phyloP scores from a whole-genome alignment of 1,140 invertebrate genomes.

The Triops cancriformis region DNA sequence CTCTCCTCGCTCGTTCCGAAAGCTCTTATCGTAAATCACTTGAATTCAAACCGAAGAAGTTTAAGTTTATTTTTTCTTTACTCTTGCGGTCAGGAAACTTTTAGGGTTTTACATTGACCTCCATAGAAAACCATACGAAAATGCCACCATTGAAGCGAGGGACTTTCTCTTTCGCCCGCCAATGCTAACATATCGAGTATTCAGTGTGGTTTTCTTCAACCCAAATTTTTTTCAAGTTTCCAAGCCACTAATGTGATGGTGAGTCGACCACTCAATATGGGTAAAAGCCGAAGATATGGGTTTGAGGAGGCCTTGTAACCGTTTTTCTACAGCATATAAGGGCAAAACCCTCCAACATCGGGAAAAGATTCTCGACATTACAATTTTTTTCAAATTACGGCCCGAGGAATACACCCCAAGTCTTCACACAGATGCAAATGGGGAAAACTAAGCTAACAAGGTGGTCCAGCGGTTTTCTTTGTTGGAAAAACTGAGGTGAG shows the following conservation, averaged over 20 bases:
- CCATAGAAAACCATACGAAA: background rate
- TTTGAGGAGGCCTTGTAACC: background rate
- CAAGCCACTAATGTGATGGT: background rate
- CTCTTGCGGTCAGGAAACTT: background rate
- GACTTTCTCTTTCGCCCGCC: slow-evolving; percentile 1
- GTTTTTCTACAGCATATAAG: background rate
- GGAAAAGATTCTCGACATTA: too few species aligned
- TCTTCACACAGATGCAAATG: too few species aligned
- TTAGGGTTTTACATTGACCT: background rate
- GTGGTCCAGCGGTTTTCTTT: too few species aligned
- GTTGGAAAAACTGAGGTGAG: too few species aligned
- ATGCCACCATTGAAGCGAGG: too few species aligned
- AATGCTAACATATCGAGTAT: too few species aligned
- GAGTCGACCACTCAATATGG: background rate
- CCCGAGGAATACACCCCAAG: too few species aligned
- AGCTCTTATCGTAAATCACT: background rate
- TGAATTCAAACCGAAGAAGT: background rate
- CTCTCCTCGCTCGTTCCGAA: background rate
- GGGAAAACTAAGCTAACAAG: too few species aligned
- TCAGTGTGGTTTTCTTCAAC: too few species aligned
- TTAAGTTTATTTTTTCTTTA: background rate
- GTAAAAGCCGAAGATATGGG: background rate
- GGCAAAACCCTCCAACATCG: background rate
- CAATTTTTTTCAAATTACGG: too few species aligned
- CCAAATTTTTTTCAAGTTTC: background rate